Evolutionary conservation across 2,113 vertebrate genomes (phyloP).

Genomic region (Notarius lentiginosus): DNA sequence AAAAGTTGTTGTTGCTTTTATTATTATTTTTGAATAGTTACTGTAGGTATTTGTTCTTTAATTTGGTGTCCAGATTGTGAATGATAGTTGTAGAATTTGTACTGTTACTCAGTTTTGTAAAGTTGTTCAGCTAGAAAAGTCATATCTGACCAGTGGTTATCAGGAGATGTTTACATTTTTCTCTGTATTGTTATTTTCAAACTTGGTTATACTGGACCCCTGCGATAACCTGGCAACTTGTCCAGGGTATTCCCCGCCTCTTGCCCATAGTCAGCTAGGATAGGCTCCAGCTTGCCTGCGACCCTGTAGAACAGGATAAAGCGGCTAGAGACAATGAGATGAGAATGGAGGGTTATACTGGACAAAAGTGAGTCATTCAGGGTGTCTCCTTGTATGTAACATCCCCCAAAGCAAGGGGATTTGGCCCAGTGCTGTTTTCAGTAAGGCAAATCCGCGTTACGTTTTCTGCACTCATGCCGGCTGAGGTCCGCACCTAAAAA

Average conservation of each 20-base stretch:
- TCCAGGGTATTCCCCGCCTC: no score
- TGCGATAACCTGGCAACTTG: no score
- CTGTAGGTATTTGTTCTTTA: neutral
- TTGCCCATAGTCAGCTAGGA: no score
- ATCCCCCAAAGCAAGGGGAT: no score
- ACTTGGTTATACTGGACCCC: neutral
- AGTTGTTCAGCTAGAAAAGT: neutral
- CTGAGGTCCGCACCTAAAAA: no score
- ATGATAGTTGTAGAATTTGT: neutral
- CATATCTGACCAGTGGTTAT: neutral
- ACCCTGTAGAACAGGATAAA: no score
- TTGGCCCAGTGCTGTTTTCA: no score
- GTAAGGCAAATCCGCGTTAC: no score
- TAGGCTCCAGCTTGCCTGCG: no score
- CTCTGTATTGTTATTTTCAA: neutral
- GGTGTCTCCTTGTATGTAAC: neutral
- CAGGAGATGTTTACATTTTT: neutral
- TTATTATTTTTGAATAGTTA: neutral
- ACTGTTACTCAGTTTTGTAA: neutral
- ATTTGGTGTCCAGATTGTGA: neutral
- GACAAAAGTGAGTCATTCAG: neutral
- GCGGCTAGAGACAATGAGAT: no score
- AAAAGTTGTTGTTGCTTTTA: neutral
- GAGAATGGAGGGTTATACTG: no score
- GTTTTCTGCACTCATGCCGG: no score